Evolutionary conservation across 1,140 invertebrate species (phyloP).

Genomic region (Armadillidium nasatum): DNA sequence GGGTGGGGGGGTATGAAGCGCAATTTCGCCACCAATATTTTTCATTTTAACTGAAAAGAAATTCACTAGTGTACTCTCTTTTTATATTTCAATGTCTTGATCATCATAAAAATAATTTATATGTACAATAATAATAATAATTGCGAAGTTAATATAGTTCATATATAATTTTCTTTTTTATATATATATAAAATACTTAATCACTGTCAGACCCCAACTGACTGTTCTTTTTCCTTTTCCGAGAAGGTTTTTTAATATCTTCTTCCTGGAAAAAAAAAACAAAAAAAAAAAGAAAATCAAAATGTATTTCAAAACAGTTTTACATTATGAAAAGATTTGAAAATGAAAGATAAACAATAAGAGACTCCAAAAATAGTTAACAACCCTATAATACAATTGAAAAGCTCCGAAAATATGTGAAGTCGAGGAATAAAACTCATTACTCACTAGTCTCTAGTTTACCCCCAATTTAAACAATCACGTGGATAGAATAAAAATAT

Average conservation of each 20-base stretch:
- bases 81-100: too few species aligned
- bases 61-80: too few species aligned
- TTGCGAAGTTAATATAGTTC: neutral
- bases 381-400: neutral
- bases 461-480: too few species aligned
- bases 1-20: too few species aligned
- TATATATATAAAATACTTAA: slow-evolving; percentile 53
- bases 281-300: slow-evolving; percentile 43
- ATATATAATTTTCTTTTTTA: neutral
- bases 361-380: neutral
- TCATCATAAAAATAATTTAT: too few species aligned
- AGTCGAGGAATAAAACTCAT: neutral
- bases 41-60: too few species aligned
- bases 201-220: slow-evolving; percentile 75
- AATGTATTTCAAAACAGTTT: neutral
- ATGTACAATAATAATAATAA: neutral
- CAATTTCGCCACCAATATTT: too few species aligned
- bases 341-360: neutral
- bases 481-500: too few species aligned
- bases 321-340: neutral
- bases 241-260: slow-evolving; percentile 57
- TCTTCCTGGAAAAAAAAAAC: slow-evolving; percentile 44
- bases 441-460: neutral
- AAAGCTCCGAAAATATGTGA: neutral
- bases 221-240: slow-evolving; percentile 74